Evolutionary conservation across 2,113 vertebrate species (phyloP).

Genomic region (Falco punctatus): DNA sequence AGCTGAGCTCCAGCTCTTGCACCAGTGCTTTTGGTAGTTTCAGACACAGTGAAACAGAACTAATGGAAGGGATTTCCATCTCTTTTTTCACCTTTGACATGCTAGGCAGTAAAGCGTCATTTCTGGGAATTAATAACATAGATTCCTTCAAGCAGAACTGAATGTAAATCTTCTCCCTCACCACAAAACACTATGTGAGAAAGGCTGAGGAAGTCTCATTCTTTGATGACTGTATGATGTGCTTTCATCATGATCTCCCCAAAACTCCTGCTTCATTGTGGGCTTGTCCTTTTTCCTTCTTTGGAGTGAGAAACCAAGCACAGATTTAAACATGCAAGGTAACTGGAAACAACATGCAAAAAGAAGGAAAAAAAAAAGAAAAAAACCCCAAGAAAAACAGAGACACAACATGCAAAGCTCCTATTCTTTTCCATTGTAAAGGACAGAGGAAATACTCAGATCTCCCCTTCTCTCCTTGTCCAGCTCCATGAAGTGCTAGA

Average conservation of each 20-base stretch:
- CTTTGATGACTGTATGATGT: not conserved
- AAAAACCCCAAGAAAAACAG: accelerated
- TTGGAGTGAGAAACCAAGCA: not conserved
- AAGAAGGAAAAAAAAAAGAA: not conserved
- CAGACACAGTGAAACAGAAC: not conserved
- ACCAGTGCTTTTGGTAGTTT: not conserved
- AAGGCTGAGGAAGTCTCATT: not conserved
- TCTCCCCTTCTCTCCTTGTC: not conserved
- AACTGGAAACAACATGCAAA: not conserved
- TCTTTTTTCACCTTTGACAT: not conserved
- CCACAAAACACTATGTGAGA: not conserved
- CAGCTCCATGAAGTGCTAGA: not conserved
- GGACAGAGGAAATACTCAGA: not conserved
- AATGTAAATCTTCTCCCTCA: not conserved
- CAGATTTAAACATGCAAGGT: not conserved
- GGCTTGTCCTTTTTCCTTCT: not conserved
- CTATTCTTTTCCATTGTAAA: not conserved
- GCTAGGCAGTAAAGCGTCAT: not conserved
- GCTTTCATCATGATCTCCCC: not conserved
- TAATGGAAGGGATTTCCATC: not conserved
- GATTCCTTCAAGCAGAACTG: not conserved
- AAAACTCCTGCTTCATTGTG: not conserved
- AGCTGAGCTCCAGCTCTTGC: not conserved
- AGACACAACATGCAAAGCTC: not conserved
- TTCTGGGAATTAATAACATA: not conserved